These are phyloP conservation scores for Colinus virginianus DNA, from an alignment of 2,113 vertebrate genomes.

Conservation along the genomic window DNA sequence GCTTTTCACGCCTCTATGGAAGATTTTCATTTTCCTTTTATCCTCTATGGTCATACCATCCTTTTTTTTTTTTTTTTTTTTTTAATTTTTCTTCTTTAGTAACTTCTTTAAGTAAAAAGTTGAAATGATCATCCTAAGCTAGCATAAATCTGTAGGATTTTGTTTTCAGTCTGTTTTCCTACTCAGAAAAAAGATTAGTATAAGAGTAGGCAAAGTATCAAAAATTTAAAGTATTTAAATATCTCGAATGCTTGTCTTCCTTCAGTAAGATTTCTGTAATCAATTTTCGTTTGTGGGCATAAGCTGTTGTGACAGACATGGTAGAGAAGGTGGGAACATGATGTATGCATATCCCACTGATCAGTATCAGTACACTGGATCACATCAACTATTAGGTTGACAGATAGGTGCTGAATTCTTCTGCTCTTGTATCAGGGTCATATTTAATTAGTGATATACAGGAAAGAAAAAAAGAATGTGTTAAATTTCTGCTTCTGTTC, in stretches of 20 bases:
- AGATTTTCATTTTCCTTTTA: not conserved
- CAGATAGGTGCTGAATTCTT: not conserved
- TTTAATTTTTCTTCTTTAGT: not conserved
- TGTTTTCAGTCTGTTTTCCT: not conserved
- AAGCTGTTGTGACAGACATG: not conserved
- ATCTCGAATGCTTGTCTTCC: not conserved
- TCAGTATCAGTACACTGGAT: not conserved
- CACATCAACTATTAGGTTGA: not conserved
- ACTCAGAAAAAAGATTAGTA: not conserved
- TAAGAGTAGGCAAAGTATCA: not conserved
- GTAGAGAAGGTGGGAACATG: not conserved
- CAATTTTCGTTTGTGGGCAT: not conserved
- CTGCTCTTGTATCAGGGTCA: not conserved
- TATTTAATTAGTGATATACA: not conserved
- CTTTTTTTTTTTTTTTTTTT: not conserved
- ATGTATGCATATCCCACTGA: not conserved
- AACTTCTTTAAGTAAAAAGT: not conserved
- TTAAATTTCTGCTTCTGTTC: not conserved
- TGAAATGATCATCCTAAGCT: not conserved
- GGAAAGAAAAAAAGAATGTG: not conserved
- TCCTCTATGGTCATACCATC: not conserved
- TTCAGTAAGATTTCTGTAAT: not conserved
- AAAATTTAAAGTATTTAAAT: not conserved
- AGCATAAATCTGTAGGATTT: not conserved
- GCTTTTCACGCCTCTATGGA: not conserved